Conservation (phyloP, 1,140 invertebrate species). For the Rhopalosiphum maidis region DNA sequence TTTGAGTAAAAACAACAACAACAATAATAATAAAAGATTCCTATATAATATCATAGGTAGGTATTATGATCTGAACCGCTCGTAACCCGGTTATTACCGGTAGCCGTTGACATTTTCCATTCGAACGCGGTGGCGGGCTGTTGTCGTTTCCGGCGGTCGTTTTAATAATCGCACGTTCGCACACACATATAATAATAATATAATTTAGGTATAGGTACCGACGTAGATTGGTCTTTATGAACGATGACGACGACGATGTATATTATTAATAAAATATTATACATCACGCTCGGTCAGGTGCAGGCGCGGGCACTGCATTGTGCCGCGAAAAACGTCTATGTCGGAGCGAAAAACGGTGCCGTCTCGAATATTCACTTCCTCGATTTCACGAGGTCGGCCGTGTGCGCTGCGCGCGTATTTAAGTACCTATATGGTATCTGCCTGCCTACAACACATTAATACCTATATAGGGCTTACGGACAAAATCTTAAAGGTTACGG, state of each 20-base stretch:
- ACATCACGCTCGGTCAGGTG: neutral
- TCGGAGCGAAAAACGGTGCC: neutral
- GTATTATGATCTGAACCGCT: neutral
- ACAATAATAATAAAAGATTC: neutral
- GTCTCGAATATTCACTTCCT: slow-evolving; percentile 20
- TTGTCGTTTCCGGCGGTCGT: neutral
- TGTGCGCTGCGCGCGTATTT: neutral
- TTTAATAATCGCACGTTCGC: neutral
- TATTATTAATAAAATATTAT: neutral
- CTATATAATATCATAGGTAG: neutral
- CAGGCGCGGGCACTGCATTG: neutral
- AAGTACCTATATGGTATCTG: neutral
- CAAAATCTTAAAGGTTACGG: slow-evolving; percentile 30
- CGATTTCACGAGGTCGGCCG: neutral
- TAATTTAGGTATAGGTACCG: neutral
- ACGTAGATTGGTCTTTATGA: neutral
- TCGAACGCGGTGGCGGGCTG: neutral
- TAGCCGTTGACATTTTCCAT: slow-evolving; percentile 11
- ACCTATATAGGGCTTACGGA: neutral
- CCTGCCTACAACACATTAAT: neutral
- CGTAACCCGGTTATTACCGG: slow-evolving; percentile 28
- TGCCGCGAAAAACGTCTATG: neutral
- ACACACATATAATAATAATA: neutral
- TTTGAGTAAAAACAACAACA: neutral
- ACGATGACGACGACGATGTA: neutral